Percentiles rank a stretch among this genome's conserved stretches.
phyloP scores from a whole-genome alignment of 2,113 vertebrate species.

The Mobula birostris region DNA sequence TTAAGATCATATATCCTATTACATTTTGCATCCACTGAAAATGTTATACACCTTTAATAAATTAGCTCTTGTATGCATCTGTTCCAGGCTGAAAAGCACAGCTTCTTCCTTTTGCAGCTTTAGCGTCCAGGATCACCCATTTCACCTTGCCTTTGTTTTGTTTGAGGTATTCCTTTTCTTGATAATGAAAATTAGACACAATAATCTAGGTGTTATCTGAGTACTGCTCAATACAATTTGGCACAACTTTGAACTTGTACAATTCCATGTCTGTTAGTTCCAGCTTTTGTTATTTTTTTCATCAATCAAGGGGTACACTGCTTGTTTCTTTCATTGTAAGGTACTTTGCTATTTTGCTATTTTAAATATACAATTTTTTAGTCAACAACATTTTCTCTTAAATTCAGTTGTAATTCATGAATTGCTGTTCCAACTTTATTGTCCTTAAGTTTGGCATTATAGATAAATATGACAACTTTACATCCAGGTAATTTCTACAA shows the following conservation, averaged over 20 bases:
- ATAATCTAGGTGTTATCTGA: not conserved
- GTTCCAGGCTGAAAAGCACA: not conserved
- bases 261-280: not conserved
- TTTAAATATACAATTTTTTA: too few relatives aligned
- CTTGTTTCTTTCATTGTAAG: not conserved
- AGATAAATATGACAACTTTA: too few relatives aligned
- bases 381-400: not conserved
- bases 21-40: not conserved
- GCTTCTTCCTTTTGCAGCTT: not conserved
- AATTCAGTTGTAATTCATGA: too few relatives aligned
- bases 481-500: too few relatives aligned
- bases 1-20: not conserved
- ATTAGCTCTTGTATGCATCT: not conserved
- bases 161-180: not conserved
- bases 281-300: not conserved
- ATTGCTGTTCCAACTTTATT: too few relatives aligned
- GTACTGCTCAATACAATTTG: not conserved
- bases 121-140: not conserved
- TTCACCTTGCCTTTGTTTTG: not conserved
- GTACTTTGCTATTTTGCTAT: too few relatives aligned
- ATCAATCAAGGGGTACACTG: not conserved
- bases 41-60: not conserved
- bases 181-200: not conserved
- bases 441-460: too few relatives aligned
- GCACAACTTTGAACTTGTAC: not conserved